phyloP scores from a whole-genome alignment of 2,888 invertebrate species.

The Odiellus spinosus region DNA sequence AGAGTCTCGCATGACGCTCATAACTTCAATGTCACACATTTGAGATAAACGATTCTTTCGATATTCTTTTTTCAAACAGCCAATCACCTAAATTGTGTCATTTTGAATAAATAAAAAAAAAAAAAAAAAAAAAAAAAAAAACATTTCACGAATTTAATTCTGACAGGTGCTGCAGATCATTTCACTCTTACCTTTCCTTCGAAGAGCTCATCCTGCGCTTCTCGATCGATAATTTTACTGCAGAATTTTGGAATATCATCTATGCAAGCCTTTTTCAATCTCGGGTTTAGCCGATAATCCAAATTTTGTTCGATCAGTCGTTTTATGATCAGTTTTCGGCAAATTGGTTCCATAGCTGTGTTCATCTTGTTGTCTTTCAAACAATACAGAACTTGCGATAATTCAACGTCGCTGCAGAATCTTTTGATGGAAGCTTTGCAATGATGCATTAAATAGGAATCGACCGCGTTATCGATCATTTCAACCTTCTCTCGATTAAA shows the following conservation, averaged over 20 bases:
- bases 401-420: slow-evolving; percentile 59
- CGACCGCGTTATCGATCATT: slow-evolving; percentile 67
- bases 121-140: neutral
- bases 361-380: slow-evolving; percentile 54
- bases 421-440: slow-evolving; percentile 73
- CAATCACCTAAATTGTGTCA: slow-evolving; percentile 38
- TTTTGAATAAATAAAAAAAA: neutral
- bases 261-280: slow-evolving; percentile 61
- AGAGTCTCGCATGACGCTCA: slow-evolving; percentile 63
- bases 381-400: slow-evolving; percentile 31
- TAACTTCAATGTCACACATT: slow-evolving; percentile 67
- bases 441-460: slow-evolving; percentile 63
- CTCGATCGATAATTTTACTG: slow-evolving; percentile 30
- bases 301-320: slow-evolving; percentile 77
- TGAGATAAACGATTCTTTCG: slow-evolving; percentile 37
- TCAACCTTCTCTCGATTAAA: slow-evolving; percentile 75
- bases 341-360: slow-evolving; percentile 60
- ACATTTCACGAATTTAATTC: neutral
- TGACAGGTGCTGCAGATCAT: neutral
- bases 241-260: slow-evolving; percentile 63
- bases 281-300: slow-evolving; percentile 76
- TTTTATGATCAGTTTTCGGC: slow-evolving; percentile 64
- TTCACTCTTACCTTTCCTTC: slow-evolving; percentile 49
- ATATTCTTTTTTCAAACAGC: slow-evolving; percentile 42
- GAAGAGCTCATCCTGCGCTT: slow-evolving; percentile 45